phyloP scores from a whole-genome alignment of 2,797 vertebrate species.

The Sternotherus odoratus region DNA sequence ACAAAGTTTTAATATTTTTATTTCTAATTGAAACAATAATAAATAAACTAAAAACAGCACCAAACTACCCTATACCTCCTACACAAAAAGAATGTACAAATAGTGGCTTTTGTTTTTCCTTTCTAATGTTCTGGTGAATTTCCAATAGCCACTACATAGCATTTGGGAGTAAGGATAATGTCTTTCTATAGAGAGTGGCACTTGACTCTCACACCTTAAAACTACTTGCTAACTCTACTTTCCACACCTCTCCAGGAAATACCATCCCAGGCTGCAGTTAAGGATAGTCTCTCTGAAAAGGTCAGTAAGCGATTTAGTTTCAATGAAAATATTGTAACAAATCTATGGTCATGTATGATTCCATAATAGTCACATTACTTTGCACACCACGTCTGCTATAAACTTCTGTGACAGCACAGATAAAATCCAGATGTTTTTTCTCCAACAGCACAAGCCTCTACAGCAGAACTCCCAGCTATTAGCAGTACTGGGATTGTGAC shows the following conservation, averaged over 20 bases:
- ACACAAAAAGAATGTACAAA: constrained; percentile 32
- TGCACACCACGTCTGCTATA: neutral
- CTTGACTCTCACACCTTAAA: constrained; percentile 51
- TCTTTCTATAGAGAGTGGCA: constrained; percentile 51
- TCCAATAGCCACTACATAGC: neutral
- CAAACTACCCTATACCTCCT: constrained; percentile 4
- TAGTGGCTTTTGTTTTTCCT: neutral
- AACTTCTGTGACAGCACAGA: neutral
- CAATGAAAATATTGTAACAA: neutral
- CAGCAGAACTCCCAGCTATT: neutral
- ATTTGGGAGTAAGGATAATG: neutral
- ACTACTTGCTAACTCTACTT: constrained; percentile 54
- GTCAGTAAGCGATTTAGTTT: constrained; percentile 51
- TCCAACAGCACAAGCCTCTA: neutral
- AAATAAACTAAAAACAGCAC: neutral
- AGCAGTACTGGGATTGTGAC: neutral
- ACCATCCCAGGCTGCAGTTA: constrained; percentile 27
- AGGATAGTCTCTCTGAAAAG: constrained; percentile 53
- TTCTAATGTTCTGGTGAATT: neutral
- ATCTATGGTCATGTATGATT: neutral
- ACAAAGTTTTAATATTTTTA: neutral
- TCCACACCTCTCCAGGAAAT: constrained; percentile 47
- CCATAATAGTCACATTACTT: neutral
- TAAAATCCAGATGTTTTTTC: neutral
- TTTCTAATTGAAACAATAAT: neutral